A percentile compares a stretch with the other conserved stretches of the same genome.
Evolutionary conservation across 2,888 invertebrate species (phyloP).

Genomic region (Artemia sinica): DNA sequence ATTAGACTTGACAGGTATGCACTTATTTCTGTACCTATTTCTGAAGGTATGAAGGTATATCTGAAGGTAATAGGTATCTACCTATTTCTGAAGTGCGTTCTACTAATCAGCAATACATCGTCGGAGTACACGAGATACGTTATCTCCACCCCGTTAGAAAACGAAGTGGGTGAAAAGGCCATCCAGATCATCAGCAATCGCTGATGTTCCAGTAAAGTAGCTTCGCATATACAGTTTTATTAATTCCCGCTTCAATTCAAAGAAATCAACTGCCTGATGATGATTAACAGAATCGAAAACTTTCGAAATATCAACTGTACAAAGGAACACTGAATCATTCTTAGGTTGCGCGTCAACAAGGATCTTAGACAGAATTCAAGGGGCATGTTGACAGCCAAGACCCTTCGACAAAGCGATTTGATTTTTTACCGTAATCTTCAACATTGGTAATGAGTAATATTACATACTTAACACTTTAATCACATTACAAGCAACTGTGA

Average conservation of each 20-base stretch:
- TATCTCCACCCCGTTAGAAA: background rate
- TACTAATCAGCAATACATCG: too few species aligned
- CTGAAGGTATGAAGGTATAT: background rate
- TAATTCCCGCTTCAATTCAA: too few species aligned
- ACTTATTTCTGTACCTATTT: background rate
- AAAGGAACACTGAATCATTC: background rate
- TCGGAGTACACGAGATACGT: background rate
- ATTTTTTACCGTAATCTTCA: background rate
- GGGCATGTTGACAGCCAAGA: conserved; percentile 2
- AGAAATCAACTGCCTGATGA: background rate
- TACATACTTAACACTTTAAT: background rate
- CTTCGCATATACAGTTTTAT: too few species aligned
- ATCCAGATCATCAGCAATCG: background rate
- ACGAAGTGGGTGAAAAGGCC: conserved; percentile 6
- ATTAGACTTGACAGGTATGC: background rate
- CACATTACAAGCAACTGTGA: background rate
- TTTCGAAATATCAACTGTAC: conserved; percentile 7
- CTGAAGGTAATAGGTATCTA: too few species aligned
- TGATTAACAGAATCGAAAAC: background rate
- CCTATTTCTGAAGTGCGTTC: too few species aligned
- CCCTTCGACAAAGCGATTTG: background rate
- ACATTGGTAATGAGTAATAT: background rate
- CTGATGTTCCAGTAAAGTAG: too few species aligned
- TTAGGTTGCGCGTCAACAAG: background rate
- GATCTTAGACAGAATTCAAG: background rate